A percentile compares a stretch with the other conserved stretches of the same genome.
These are phyloP conservation scores for Typhlichthys subterraneus DNA, from an alignment of 2,797 vertebrate species.

Conservation along the genomic window DNA sequence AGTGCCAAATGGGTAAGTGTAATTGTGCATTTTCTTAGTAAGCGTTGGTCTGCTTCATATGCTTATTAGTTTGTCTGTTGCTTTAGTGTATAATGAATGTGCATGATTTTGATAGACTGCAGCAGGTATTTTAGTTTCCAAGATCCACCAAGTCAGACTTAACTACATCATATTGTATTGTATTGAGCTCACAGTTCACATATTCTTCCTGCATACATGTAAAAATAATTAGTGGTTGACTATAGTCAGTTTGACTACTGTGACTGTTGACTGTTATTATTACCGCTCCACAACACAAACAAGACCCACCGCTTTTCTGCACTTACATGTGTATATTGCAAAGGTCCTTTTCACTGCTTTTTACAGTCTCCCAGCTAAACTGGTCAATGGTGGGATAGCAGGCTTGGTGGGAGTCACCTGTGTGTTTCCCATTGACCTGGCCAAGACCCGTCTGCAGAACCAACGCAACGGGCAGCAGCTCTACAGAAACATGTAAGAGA, in stretches of 20 bases:
- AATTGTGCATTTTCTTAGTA: neutral
- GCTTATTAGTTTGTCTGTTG: neutral
- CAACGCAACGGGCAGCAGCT: constrained; percentile 81
- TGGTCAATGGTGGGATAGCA: constrained; percentile 86
- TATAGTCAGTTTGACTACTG: too few relatives aligned
- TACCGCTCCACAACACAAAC: too few relatives aligned
- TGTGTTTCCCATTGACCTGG: constrained; percentile 87
- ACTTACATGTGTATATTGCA: neutral
- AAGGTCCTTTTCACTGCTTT: constrained; percentile 4
- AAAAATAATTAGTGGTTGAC: too few relatives aligned
- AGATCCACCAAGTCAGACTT: constrained; percentile 16
- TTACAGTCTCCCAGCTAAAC: constrained; percentile 83
- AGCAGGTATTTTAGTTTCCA: constrained; percentile 43
- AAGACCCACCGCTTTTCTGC: too few relatives aligned
- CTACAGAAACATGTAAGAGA: constrained; percentile 84
- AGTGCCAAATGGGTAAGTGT: neutral
- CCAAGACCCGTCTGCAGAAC: constrained; percentile 87
- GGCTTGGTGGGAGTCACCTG: constrained; percentile 87
- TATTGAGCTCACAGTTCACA: neutral
- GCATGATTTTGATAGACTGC: constrained; percentile 14
- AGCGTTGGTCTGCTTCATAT: neutral
- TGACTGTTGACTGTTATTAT: too few relatives aligned
- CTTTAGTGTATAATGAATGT: neutral
- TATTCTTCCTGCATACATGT: too few relatives aligned
- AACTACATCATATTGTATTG: neutral